phyloP scores from a whole-genome alignment of 2,113 vertebrate genomes.

The Gadus chalcogrammus region DNA sequence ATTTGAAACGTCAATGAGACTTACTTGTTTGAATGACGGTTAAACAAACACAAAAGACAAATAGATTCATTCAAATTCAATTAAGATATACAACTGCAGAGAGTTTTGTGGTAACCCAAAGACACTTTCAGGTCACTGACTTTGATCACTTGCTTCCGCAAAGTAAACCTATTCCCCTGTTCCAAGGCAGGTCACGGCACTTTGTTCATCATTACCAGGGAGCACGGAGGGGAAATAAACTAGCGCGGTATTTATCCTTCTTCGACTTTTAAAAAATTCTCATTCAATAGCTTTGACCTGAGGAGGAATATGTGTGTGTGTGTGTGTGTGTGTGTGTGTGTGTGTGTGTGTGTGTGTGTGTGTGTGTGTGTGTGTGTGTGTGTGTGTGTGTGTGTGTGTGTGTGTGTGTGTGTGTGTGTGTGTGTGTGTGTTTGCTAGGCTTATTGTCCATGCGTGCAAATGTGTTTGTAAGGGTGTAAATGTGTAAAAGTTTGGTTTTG shows the following conservation, averaged over 20 bases:
- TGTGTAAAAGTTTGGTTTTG: too few relatives aligned
- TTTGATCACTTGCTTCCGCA: constrained; percentile 54
- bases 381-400: too few relatives aligned
- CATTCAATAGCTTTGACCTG: constrained; percentile 38
- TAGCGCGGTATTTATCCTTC: constrained; percentile 53
- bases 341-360: not conserved
- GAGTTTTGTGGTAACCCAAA: constrained; percentile 60
- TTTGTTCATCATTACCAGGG: too few relatives aligned
- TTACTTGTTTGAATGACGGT: too few relatives aligned
- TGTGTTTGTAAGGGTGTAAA: not conserved
- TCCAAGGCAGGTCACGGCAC: too few relatives aligned
- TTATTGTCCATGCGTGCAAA: not conserved
- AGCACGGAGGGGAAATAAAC: constrained; percentile 38
- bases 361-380: too few relatives aligned
- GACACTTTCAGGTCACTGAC: constrained; percentile 60
- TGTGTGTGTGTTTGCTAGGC: constrained; percentile 5
- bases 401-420: not conserved
- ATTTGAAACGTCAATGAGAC: too few relatives aligned
- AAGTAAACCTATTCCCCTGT: constrained; percentile 54
- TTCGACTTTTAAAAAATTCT: constrained; percentile 55
- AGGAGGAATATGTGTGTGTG: constrained; percentile 25
- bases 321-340: not conserved
- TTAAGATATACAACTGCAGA: constrained; percentile 56
- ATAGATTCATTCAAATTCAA: too few relatives aligned
- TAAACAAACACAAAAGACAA: too few relatives aligned